These are phyloP conservation scores for Phoxinus phoxinus DNA, from an alignment of 2,113 vertebrate genomes.

Conservation along the genomic window DNA sequence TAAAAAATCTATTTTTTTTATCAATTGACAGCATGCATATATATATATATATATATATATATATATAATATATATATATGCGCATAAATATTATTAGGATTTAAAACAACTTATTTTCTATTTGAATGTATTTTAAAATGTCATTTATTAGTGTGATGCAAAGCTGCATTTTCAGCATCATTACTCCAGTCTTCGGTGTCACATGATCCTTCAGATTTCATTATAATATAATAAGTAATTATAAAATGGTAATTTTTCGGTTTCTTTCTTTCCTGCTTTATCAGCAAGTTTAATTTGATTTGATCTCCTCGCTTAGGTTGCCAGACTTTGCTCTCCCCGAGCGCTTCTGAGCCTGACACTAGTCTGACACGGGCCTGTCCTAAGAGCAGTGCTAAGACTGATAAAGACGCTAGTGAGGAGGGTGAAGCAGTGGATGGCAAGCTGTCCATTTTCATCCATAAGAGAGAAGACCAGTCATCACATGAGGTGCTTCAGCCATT, in stretches of 20 bases:
- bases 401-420: constrained; percentile 92
- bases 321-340: constrained; percentile 96
- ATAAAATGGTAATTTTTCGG: too few species aligned
- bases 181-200: neutral
- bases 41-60: too few species aligned
- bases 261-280: neutral
- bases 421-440: constrained; percentile 97
- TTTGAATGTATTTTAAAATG: neutral
- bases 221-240: neutral
- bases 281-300: neutral
- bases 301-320: constrained; percentile 76
- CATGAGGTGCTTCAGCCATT: constrained; percentile 97
- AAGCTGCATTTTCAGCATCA: neutral
- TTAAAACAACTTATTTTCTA: neutral
- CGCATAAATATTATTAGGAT: too few species aligned
- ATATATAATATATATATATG: too few species aligned
- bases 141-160: neutral
- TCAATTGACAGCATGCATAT: too few species aligned
- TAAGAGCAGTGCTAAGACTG: constrained; percentile 90
- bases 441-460: constrained; percentile 97
- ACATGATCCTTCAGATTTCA: neutral
- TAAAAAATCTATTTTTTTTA: too few species aligned
- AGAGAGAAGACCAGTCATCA: constrained; percentile 96
- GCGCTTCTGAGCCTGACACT: constrained; percentile 91
- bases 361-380: constrained; percentile 86